Evolutionary conservation across 1,140 invertebrate species (phyloP).

Genomic region (Eulimnadia texana): DNA sequence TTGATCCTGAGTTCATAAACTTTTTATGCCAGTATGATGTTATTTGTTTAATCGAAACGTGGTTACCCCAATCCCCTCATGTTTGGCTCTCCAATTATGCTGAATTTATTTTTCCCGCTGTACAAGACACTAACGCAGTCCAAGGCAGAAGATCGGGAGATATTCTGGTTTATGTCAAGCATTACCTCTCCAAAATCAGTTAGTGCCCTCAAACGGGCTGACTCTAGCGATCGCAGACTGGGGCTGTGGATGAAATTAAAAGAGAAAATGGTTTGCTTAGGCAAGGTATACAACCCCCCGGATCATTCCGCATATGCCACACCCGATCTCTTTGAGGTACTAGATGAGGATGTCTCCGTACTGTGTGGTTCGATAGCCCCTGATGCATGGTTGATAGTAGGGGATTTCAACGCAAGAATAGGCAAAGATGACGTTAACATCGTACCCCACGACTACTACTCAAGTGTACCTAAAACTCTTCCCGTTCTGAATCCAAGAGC

Average conservation of each 20-base stretch:
- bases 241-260: neutral
- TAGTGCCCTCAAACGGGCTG: neutral
- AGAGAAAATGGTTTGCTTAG: neutral
- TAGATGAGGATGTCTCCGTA: neutral
- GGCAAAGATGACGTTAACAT: neutral
- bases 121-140: neutral
- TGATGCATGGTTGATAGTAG: neutral
- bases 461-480: neutral
- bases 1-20: neutral
- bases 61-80: neutral
- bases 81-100: neutral
- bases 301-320: neutral
- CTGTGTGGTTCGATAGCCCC: neutral
- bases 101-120: neutral
- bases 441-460: neutral
- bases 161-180: neutral
- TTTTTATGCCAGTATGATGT: neutral
- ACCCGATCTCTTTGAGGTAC: neutral
- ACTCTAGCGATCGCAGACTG: neutral
- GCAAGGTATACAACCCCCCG: neutral
- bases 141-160: neutral
- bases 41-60: neutral
- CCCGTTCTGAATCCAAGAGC: neutral
- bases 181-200: neutral
- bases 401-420: neutral